These are phyloP conservation scores for Temnothorax nylanderi DNA, from an alignment of 1,140 invertebrate genomes.

Conservation along the genomic window DNA sequence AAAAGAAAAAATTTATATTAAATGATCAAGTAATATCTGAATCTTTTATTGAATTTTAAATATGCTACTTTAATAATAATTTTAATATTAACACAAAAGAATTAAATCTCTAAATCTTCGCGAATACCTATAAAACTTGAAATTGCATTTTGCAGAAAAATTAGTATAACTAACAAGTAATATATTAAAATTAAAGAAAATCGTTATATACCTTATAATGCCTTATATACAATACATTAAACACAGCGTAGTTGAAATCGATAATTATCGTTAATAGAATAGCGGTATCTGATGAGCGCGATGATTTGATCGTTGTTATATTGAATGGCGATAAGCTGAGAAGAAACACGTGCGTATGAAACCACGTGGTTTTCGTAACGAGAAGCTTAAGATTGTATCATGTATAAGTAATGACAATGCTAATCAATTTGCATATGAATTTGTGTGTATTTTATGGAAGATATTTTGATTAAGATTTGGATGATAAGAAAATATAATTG, in stretches of 20 bases:
- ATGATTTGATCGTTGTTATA: constrained; percentile 3
- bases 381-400: background rate
- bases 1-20: background rate
- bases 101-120: background rate
- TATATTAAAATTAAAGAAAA: background rate
- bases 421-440: background rate
- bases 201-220: background rate
- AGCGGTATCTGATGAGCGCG: background rate
- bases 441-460: background rate
- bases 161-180: no score
- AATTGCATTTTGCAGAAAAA: background rate
- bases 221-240: background rate
- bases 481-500: background rate
- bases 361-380: background rate
- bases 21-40: constrained; percentile 4
- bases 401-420: background rate
- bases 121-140: background rate
- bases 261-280: constrained; percentile 13
- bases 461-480: background rate
- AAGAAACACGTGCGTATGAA: background rate
- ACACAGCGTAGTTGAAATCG: background rate
- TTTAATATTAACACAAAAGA: background rate
- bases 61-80: background rate
- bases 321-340: background rate
- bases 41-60: background rate